phyloP scores from a whole-genome alignment of 2,888 invertebrate genomes.

The Deroplatys truncata region DNA sequence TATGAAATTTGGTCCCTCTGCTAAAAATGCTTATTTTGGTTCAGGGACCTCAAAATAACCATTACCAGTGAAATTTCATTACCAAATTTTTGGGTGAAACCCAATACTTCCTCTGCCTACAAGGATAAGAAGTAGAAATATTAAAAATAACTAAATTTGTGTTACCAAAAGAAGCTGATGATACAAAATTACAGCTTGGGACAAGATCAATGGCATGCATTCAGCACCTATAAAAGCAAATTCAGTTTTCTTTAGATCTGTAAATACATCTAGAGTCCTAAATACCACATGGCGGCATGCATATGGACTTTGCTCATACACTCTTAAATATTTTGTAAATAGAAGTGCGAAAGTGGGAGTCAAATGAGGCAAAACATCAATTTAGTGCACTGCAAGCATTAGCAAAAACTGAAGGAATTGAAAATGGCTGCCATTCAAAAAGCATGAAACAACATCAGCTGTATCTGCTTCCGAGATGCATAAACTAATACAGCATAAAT shows the following conservation, averaged over 20 bases:
- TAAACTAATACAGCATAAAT: background rate
- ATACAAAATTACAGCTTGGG: background rate
- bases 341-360: too few relatives aligned
- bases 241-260: background rate
- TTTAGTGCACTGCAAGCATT: too few relatives aligned
- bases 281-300: background rate
- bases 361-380: too few relatives aligned
- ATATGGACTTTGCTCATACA: background rate
- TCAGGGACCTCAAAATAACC: too few relatives aligned
- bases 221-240: background rate
- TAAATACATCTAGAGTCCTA: background rate
- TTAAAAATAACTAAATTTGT: background rate
- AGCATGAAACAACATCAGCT: background rate
- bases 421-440: too few relatives aligned
- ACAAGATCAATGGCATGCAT: too few relatives aligned
- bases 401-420: too few relatives aligned
- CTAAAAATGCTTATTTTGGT: too few relatives aligned
- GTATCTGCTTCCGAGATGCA: background rate
- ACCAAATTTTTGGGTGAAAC: background rate
- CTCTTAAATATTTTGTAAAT: too few relatives aligned
- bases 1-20: too few relatives aligned
- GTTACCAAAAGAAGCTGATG: background rate
- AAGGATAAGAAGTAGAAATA: background rate
- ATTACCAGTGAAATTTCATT: background rate
- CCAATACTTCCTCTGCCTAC: background rate